Evolutionary conservation across 2,888 invertebrate genomes (phyloP), one percentile per base, ranked within the genome.

Genomic region (Panopea generosa): DNA sequence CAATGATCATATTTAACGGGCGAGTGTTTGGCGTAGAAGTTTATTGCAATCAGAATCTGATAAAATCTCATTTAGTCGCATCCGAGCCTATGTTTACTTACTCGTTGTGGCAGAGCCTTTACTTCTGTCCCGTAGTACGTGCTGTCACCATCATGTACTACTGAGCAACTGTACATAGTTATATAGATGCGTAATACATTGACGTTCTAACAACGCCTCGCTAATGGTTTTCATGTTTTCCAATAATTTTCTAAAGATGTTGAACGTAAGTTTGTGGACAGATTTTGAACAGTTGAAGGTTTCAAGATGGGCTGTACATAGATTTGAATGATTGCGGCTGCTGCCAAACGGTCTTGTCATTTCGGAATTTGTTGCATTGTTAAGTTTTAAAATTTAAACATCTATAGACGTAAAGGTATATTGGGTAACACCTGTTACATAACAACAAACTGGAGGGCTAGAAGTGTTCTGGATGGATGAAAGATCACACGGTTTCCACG

Each of bases 61-160:
- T 71, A 70, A 71, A 76, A 67, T 50, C 49, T 62, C 50, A 52
- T 59, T 69, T 69, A 56, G 50, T 62, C 38, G 11, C 47, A 60
- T 62, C 66, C 53, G 45, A 75, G 69, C 65, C 55, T 75, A 69
- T 75, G 65, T 75, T 75, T 75, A 75, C 75, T 65, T 75, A 75
- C 66, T 66, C 47, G 69, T 65, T 55, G 65, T 33, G 11, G 4
- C 65, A 22, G 67, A 45, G 27, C 47, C 52, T 16, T 22, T 33
- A 47, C 27, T 50, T 60, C 45, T 55, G 69, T 68, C 68, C 69
- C 68, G 53, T 57, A 20, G 65, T 65, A 63, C 65, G 65, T 69
- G 62, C 50, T 45, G 61, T 67, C 33, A 61, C 67, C 61, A 66
- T 29, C 56, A 26, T 49, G 47, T 18, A 56, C 49, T 33, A 38